These are phyloP conservation scores for Mimachlamys varia DNA, from an alignment of 2,888 invertebrate species.

Conservation along the genomic window DNA sequence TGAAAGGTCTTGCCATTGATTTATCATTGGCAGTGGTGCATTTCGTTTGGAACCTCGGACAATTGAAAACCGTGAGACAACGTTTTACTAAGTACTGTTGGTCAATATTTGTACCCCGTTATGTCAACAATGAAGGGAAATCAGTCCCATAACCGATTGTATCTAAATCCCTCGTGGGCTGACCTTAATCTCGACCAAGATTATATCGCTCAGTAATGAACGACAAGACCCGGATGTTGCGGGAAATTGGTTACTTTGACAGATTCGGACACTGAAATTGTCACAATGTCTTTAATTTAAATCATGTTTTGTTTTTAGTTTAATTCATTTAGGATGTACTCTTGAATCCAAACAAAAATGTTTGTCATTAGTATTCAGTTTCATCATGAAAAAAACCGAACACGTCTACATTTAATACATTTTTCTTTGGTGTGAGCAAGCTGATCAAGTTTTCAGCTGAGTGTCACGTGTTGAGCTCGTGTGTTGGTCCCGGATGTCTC, in stretches of 20 bases:
- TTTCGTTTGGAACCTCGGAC: no score
- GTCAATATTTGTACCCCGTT: neutral
- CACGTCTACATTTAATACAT: no score
- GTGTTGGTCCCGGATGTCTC: neutral
- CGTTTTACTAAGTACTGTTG: no score
- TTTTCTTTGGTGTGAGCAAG: neutral
- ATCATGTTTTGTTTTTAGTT: no score
- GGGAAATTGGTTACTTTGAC: neutral
- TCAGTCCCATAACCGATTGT: neutral
- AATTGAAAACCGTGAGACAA: no score
- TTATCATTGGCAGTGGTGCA: no score
- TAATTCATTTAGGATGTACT: no score
- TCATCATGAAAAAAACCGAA: no score
- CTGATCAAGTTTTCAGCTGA: neutral
- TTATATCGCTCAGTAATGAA: neutral
- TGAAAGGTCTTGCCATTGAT: no score
- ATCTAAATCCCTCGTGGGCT: neutral
- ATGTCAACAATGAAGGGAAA: neutral
- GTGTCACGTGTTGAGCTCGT: neutral
- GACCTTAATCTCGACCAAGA: neutral
- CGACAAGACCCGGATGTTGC: neutral
- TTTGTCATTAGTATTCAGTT: no score
- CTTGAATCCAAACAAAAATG: no score
- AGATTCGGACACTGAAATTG: neutral
- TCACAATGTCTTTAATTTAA: no score